These are phyloP conservation scores for Pelobates fuscus DNA, from an alignment of 2,113 vertebrate genomes.

Conservation along the genomic window DNA sequence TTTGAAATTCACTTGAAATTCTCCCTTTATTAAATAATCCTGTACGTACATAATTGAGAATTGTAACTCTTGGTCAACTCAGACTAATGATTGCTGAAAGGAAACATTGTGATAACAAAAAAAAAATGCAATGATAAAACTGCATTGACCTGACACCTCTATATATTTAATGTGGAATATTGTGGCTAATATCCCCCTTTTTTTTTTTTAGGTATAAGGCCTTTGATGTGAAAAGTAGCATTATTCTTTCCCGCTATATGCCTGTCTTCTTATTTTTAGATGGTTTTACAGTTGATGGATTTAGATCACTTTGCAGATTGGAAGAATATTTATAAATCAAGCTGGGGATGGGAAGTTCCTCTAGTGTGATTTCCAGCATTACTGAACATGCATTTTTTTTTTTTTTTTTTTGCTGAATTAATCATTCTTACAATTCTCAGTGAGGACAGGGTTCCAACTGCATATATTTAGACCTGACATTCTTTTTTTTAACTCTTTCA, in stretches of 20 bases:
- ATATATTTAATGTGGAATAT: background rate
- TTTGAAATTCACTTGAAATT: too few relatives aligned
- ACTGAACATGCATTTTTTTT: constrained; percentile 16
- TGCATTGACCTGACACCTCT: background rate
- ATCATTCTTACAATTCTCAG: constrained; percentile 10
- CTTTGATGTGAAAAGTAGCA: constrained; percentile 12
- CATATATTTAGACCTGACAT: constrained; percentile 17
- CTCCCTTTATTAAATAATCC: too few relatives aligned
- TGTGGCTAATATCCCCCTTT: background rate
- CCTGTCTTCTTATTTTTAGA: constrained; percentile 32
- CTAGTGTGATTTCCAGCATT: constrained; percentile 21
- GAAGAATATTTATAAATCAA: constrained; percentile 33
- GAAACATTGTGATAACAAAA: too few relatives aligned
- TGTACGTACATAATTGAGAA: too few relatives aligned
- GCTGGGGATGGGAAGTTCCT: background rate
- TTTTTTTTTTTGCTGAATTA: too few relatives aligned
- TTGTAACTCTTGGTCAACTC: too few relatives aligned
- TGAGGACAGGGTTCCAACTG: background rate
- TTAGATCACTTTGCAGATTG: constrained; percentile 12
- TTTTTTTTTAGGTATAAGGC: constrained; percentile 10
- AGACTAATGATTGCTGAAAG: too few relatives aligned
- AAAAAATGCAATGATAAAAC: too few relatives aligned
- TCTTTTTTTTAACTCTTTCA: constrained; percentile 6
- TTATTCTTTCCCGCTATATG: constrained; percentile 2
- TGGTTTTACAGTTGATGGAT: constrained; percentile 40